A percentile compares a stretch with the other conserved stretches of the same genome.
Evolutionary conservation across 2,113 vertebrate species (phyloP).

Genomic region (Leucoraja erinaceus): DNA sequence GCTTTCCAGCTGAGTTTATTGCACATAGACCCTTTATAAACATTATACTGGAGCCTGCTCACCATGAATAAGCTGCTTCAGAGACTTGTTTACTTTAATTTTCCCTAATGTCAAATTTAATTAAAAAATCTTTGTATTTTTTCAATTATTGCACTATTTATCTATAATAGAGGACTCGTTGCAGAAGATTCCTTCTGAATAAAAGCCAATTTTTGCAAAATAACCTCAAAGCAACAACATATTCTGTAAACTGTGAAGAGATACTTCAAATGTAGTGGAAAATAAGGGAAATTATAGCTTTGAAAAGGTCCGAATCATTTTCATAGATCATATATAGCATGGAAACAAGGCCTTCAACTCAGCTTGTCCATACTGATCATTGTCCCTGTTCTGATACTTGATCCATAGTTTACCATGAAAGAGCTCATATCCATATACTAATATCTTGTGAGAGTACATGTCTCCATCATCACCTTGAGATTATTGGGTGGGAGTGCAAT

Average conservation of each 20-base stretch:
- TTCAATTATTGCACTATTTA: neutral
- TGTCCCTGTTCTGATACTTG: too few species aligned
- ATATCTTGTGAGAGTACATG: too few species aligned
- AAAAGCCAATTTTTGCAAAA: neutral
- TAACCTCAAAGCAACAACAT: neutral
- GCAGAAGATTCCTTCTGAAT: neutral
- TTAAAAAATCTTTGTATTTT: neutral
- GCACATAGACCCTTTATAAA: conserved; percentile 8
- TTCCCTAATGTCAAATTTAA: neutral
- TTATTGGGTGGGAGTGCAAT: too few species aligned
- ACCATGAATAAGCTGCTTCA: conserved; percentile 8
- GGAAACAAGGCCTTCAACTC: too few species aligned
- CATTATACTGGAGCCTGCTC: conserved; percentile 28
- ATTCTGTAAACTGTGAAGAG: neutral
- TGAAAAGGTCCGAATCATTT: too few species aligned
- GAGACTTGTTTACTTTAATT: neutral
- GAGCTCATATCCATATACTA: too few species aligned
- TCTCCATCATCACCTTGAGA: too few species aligned
- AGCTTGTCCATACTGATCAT: too few species aligned
- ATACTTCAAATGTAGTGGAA: neutral
- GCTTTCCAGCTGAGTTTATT: conserved; percentile 19
- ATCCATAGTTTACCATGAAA: too few species aligned
- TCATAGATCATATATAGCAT: too few species aligned
- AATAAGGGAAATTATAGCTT: neutral
- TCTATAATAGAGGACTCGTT: neutral